Base-by-base conservation (phyloP, 2,113 vertebrate species). In the Etia nguti region DNA sequence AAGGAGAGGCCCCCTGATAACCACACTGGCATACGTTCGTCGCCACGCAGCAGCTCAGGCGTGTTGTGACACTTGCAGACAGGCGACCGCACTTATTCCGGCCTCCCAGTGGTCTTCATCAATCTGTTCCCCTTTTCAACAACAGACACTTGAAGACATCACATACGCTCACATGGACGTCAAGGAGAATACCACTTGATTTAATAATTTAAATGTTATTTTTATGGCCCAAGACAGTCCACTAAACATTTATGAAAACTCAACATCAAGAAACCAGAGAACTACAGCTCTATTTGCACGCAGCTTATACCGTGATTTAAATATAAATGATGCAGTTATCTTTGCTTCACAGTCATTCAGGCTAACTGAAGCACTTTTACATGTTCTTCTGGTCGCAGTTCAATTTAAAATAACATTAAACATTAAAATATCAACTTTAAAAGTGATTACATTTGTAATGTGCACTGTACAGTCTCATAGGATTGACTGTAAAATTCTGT, bases 41-140 rank as follows among this genome's bases (percentile, higher is more conserved):
- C n/a, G 16, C 92, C 86, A 75, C 81, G 56, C 89, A 70, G 56
- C 46, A 20, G 36, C 79, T 57, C 80, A 60, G 91, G 79, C 88
- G 59, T 90, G 91, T 41, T 79, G 62, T 84, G 85, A 91, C 89
- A 93, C 90, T 90, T 62, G 86, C 80, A 73, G 88, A 90, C 92
- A 94, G 93, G 90, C 87, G 50, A 60, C 57, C 38, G 20, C 87
- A 59, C 94, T 93, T 82, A 43, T 52, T 81, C 75, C 18, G 84
- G 77, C 16, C 77, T 87, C 93, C 90, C 93, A 75, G 79, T 2
- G 81, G 92, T 41, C 92, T 85, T 92, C 92, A 95, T 94, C 92
- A 94, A 89, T 91, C 93, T 75, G 90, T 88, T 90, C 83, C 77
- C 62, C 81, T 87, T 93, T 92, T 92, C 90, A 93, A 79, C 93